Conservation (phyloP, 2,888 invertebrate species). For the Macaria liturata region DNA sequence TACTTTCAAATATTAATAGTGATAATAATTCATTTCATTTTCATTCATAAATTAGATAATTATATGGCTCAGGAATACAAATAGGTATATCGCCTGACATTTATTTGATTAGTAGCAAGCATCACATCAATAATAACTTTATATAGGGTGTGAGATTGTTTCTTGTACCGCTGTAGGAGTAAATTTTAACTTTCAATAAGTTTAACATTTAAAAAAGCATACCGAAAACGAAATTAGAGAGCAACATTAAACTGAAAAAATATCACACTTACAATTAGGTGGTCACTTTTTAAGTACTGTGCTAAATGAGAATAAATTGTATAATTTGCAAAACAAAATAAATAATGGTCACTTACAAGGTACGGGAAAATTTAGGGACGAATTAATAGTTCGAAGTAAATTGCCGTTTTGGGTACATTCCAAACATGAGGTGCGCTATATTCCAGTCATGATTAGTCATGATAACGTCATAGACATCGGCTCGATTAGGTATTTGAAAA, state of each 20-base stretch:
- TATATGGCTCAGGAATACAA: conserved; percentile 62
- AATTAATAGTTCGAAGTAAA: conserved; percentile 22
- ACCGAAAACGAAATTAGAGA: conserved; percentile 61
- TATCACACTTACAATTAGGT: conserved; percentile 76
- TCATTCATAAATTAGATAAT: conserved; percentile 59
- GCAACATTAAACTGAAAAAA: conserved; percentile 63
- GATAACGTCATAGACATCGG: too few species aligned
- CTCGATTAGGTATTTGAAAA: too few species aligned
- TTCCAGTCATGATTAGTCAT: too few species aligned
- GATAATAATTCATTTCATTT: conserved; percentile 37
- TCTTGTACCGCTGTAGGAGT: conserved; percentile 30
- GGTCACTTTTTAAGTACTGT: conserved; percentile 78
- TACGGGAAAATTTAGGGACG: conserved; percentile 28
- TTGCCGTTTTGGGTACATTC: conserved; percentile 25
- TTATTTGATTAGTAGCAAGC: conserved; percentile 36
- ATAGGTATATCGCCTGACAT: conserved; percentile 46
- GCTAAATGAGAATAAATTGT: conserved; percentile 48
- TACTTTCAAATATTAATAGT: conserved; percentile 46
- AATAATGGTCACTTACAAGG: conserved; percentile 64
- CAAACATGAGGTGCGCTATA: too few species aligned
- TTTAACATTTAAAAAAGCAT: conserved; percentile 32
- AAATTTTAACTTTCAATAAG: conserved; percentile 5
- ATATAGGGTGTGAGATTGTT: conserved; percentile 31
- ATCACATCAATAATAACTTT: conserved; percentile 22
- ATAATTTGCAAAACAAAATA: conserved; percentile 53